These are phyloP conservation scores for Syngnathus typhle DNA, from an alignment of 2,113 vertebrate species.

Conservation along the genomic window DNA sequence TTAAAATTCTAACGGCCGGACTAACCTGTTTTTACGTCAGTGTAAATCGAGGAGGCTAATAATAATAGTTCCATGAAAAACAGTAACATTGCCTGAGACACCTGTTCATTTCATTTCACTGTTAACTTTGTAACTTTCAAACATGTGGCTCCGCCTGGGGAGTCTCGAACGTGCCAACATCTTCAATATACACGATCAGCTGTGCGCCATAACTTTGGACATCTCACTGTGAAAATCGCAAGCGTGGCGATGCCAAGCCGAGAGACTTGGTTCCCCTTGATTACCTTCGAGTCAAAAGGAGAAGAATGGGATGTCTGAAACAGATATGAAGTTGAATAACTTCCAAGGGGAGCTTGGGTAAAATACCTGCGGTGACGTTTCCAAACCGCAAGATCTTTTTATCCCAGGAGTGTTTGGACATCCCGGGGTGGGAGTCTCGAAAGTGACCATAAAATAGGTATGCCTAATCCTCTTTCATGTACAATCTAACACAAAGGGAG, in stretches of 20 bases:
- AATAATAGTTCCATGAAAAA: constrained; percentile 42
- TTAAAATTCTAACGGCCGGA: constrained; percentile 27
- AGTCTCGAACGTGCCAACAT: constrained; percentile 54
- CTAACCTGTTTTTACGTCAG: constrained; percentile 50
- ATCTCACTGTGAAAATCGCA: constrained; percentile 58
- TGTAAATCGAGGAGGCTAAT: constrained; percentile 38
- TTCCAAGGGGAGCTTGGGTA: constrained; percentile 41
- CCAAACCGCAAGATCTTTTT: constrained; percentile 47
- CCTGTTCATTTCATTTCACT: constrained; percentile 69
- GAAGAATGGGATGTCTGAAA: constrained; percentile 5
- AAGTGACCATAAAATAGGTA: constrained; percentile 62
- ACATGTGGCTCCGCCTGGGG: constrained; percentile 61
- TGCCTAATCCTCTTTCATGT: constrained; percentile 71
- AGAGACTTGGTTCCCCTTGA: constrained; percentile 53
- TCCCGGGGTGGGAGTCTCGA: constrained; percentile 42
- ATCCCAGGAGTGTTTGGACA: constrained; percentile 55
- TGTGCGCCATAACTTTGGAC: constrained; percentile 63
- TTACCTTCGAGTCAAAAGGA: constrained; percentile 38
- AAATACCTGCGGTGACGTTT: constrained; percentile 63
- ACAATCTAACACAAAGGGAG: constrained; percentile 52
- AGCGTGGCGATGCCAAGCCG: constrained; percentile 33
- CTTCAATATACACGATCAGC: constrained; percentile 65
- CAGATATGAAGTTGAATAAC: constrained; percentile 30
- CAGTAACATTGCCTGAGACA: constrained; percentile 54
- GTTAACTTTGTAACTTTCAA: constrained; percentile 61